phyloP scores from a whole-genome alignment of 1,140 invertebrate genomes.

The Caenorhabditis tropicalis region DNA sequence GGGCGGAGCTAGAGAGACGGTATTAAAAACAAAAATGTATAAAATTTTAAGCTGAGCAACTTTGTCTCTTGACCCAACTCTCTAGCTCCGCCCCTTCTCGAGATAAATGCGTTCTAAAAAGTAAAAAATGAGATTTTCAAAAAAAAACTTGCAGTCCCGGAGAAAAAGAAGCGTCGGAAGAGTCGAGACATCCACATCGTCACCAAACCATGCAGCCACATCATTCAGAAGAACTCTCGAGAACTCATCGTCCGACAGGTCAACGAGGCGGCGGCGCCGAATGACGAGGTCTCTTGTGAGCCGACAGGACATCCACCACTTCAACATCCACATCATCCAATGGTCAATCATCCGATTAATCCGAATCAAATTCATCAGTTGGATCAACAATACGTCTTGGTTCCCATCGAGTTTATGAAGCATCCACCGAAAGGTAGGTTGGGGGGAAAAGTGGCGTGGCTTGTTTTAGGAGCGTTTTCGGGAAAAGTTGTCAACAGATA shows the following conservation, averaged over 20 bases:
- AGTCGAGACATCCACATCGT: conserved; percentile 7
- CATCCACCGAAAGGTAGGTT: background rate
- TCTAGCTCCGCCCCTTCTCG: too few relatives aligned
- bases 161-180: background rate
- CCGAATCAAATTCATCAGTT: background rate
- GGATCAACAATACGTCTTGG: background rate
- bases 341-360: too few relatives aligned
- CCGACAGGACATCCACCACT: background rate
- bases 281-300: background rate
- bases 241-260: background rate
- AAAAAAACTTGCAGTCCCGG: background rate
- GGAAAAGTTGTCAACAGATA: too few relatives aligned
- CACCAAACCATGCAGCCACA: conserved; percentile 7
- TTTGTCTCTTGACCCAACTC: too few relatives aligned
- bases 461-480: too few relatives aligned
- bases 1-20: too few relatives aligned
- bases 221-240: background rate
- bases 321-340: background rate
- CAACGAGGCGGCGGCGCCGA: background rate
- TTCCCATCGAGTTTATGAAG: background rate
- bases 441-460: background rate
- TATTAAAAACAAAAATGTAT: too few relatives aligned
- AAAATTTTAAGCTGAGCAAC: too few relatives aligned
- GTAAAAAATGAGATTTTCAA: too few relatives aligned
- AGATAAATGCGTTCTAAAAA: too few relatives aligned